Percentiles rank a stretch among this genome's conserved stretches.
These are phyloP conservation scores for Meandrina meandrites DNA, from an alignment of 92 coral and sea anemone species.

Conservation along the genomic window DNA sequence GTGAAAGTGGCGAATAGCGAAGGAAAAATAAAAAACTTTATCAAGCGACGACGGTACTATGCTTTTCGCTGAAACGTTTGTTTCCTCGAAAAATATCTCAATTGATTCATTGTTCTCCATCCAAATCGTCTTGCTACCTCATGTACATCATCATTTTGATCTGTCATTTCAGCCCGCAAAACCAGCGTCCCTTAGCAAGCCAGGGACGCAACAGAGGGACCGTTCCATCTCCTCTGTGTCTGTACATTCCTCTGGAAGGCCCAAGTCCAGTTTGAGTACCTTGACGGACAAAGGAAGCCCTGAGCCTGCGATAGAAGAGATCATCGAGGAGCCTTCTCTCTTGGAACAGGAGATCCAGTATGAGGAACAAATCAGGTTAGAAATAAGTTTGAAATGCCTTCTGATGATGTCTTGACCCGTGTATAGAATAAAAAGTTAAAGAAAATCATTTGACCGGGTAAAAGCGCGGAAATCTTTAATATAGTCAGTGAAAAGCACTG, in stretches of 20 bases:
- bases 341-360: conserved; percentile 79
- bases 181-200: conserved; percentile 50
- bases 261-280: conserved; percentile 88
- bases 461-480: not conserved
- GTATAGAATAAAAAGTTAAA: not conserved
- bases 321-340: conserved; percentile 77
- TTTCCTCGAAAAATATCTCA: not conserved
- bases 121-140: not conserved
- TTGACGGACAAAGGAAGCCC: conserved; percentile 83
- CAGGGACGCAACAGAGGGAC: conserved; percentile 78
- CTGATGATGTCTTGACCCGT: not conserved
- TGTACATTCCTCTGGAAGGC: conserved; percentile 91
- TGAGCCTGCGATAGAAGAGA: conserved; percentile 76
- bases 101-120: not conserved
- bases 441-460: not conserved
- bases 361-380: conserved; percentile 88
- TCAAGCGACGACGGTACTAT: not conserved
- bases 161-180: conserved; percentile 33
- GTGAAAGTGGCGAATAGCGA: too few relatives aligned
- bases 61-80: not conserved
- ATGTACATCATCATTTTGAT: not conserved
- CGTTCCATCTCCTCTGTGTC: conserved; percentile 91
- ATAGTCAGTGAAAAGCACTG: not conserved
- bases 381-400: not conserved
- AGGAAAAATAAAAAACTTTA: not conserved